These are phyloP conservation scores for Lordiphosa stackelbergi DNA, from an alignment of 1,140 invertebrate genomes.

Conservation along the genomic window DNA sequence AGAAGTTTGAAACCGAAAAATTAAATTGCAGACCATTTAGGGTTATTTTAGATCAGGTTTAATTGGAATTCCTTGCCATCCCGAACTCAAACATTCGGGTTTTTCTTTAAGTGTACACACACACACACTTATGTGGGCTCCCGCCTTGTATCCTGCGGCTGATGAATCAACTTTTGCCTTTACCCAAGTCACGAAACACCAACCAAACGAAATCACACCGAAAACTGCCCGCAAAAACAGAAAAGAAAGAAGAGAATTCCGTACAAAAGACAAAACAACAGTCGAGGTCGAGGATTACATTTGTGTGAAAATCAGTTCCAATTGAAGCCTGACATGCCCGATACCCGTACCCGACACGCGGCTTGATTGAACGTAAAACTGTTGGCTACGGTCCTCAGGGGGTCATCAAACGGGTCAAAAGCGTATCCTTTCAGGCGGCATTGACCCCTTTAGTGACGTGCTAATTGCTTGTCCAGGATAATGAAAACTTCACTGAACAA, in stretches of 20 bases:
- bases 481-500: constrained; percentile 37
- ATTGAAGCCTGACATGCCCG: constrained; percentile 36
- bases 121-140: constrained; percentile 4
- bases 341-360: constrained; percentile 18
- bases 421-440: constrained; percentile 40
- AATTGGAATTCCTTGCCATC: no score
- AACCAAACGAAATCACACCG: constrained; percentile 46
- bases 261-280: constrained; percentile 2
- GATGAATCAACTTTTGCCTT: constrained; percentile 73
- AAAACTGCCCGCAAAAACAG: constrained; percentile 10
- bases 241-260: constrained; percentile 16
- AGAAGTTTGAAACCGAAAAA: no score
- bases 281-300: constrained; percentile 55
- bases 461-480: constrained; percentile 64
- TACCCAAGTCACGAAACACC: constrained; percentile 73
- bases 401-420: constrained; percentile 38
- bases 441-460: constrained; percentile 45
- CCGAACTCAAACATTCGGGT: no score
- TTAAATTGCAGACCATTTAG: no score
- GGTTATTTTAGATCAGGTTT: no score
- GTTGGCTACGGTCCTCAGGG: constrained; percentile 6
- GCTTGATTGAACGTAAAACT: constrained; percentile 57
- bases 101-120: constrained; percentile 8
- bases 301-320: constrained; percentile 68
- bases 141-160: constrained; percentile 58